Base-by-base conservation (phyloP, 92 coral and sea anemone species). In the Epizoanthus stellaris region DNA sequence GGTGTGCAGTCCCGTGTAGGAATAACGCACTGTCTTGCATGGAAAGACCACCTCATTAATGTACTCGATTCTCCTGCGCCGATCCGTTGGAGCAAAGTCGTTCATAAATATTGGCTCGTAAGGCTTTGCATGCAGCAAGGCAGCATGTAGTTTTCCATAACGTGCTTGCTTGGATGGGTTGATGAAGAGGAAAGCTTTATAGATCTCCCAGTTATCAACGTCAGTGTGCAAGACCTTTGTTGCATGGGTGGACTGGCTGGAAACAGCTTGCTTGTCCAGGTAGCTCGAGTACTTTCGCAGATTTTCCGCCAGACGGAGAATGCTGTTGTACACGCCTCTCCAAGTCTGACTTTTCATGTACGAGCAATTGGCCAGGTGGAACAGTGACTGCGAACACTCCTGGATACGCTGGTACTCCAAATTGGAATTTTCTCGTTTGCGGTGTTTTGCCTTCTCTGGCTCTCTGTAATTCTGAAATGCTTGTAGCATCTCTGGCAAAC, bases 391-490 rank as follows among this genome's bases (percentile, higher is more conserved):
- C 60, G 82, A 84, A 84, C 67, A 63, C 81, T 53, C 82, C 76
- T 72, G 87, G 40, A 84, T 68, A 58, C 67, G 56, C 40, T 20
- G 60, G 20, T 73, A 84, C 16, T 39, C 70, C 36, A 84, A 61
- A 61, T 84, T 84, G 52, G 67, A 65, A 23, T 74, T 34, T 54
- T 84, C 72, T 58, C 82, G 65, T 47, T 84, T 84, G 76, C 82
- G 56, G 14, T 84, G 82, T 84, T 84, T 84, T 70, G 88, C 70
- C 88, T 42, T 47, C 43, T 84, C 88, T 84, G 82, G 82, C 70
- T 84, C 67, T 73, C 73, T 82, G 72, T 82, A 82, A 19, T 77
- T 49, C 38, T 84, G 64, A 66, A 84, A 52, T 53, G 76, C 43
- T 52, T 85, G 69, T 49, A 84, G 56, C 88, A 73, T 84, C 64